A percentile compares a stretch with the other conserved stretches of the same genome.
phyloP scores from a whole-genome alignment of 2,888 invertebrate species.

The Epistrophella euchroma region DNA sequence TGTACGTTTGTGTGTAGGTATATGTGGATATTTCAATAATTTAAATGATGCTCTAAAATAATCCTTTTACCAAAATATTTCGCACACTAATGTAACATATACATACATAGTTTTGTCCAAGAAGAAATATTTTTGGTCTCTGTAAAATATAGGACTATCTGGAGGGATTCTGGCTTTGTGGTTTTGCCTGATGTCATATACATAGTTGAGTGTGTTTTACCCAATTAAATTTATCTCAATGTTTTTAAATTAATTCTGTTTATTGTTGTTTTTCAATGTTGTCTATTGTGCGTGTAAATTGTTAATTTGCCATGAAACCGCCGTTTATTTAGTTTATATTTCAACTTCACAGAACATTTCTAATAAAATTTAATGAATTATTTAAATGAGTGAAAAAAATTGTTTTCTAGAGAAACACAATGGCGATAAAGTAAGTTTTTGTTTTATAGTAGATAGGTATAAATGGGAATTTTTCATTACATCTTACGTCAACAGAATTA shows the following conservation, averaged over 20 bases:
- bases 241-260: constrained; percentile 32
- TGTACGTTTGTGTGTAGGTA: too few species aligned
- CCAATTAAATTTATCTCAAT: constrained; percentile 32
- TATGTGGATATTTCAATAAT: too few species aligned
- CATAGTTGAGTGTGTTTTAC: constrained; percentile 13
- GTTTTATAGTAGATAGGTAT: too few species aligned
- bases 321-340: constrained; percentile 27
- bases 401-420: background rate
- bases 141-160: background rate
- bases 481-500: background rate
- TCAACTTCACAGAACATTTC: constrained; percentile 24
- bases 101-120: constrained; percentile 5
- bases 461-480: background rate
- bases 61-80: background rate
- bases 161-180: constrained; percentile 24
- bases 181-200: constrained; percentile 2
- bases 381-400: constrained; percentile 8
- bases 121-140: constrained; percentile 2
- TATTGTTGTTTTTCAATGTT: background rate
- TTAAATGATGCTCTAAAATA: background rate
- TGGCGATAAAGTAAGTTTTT: background rate
- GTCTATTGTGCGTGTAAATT: constrained; percentile 28
- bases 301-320: constrained; percentile 36
- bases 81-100: background rate
- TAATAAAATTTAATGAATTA: constrained; percentile 14